Base-by-base conservation (phyloP, 2,113 vertebrate genomes). In the Heloderma charlesbogerti region DNA sequence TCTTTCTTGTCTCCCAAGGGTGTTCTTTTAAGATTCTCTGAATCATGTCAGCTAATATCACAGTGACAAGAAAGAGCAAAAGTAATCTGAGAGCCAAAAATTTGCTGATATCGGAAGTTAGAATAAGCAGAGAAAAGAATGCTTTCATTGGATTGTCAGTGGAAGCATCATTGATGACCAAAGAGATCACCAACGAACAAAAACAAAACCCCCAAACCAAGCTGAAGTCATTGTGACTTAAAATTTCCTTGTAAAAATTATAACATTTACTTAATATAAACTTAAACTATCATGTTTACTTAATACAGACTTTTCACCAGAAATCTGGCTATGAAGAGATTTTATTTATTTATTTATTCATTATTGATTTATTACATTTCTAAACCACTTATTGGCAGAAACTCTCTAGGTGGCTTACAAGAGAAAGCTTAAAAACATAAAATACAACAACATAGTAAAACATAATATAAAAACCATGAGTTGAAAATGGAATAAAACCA, bases 131-230 rank as follows among this genome's bases (percentile, higher is more conserved):
- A 67, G 34, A 57, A 66, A 83, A 88, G 48, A 48, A 54, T 75
- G 86, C 88, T 48, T 71, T 22, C 40, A 92, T 85, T 84, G 84
- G 83, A 89, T 45, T 86, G 2, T 72, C 51, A 81, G 20, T 93
- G 91, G 20, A 87, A 93, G 94, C 89, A 91, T 92, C 67, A 83
- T 0, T 0, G 88, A 83, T 93, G 90, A 90, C 80, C 84, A 92
- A 92, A 78, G 91, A 93, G 85, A 90, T 90, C 80, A 88, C 90
- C 12, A 60, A 60, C 54, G 13, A 60, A 60, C 60, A 66, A 89
- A 89, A 90, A 90, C 92, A 78, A 92, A 93, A 63, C 3, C 25
- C 22, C 86, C 80, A 93, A 45, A 84, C 75, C 40, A 45, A 77
- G 75, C 75, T 25, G 22, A 78, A 43, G 18, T 22, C 43, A 2